Base-by-base conservation (phyloP, 1,140 invertebrate species). In the Eurosta solidaginis region DNA sequence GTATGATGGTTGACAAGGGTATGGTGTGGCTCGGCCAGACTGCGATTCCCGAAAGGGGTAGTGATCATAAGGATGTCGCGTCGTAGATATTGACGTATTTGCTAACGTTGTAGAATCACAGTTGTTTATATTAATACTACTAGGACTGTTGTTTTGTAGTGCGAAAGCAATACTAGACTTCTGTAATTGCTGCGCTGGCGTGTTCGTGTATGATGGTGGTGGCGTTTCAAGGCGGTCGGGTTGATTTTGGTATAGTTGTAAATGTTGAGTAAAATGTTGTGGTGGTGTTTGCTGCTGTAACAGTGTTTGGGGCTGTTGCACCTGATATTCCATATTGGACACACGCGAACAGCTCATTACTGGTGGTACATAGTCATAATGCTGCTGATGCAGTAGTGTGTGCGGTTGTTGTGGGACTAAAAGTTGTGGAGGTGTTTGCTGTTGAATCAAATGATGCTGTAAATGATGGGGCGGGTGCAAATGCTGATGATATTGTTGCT, bases 1-100 rank as follows among this genome's bases (percentile, higher is more conserved):
- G n/a, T n/a, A n/a, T n/a, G n/a, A n/a, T 47, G 76, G 63, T 79
- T 79, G 83, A 49, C 81, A 82, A 27, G 91, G 92, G 81, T 91
- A 92, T 14, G 91, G 92, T 78, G 91, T 93, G 81, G 90, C 91
- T 82, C 91, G 89, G 49, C 90, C 92, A 47, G 88, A 91, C 36
- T 87, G 85, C 44, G 82, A 77, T n/a, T n/a, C n/a, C n/a, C n/a
- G n/a, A n/a, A n/a, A n/a, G n/a, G n/a, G n/a, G n/a, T n/a, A n/a
- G n/a, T 90, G 88, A 79, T 90, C 89, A 81, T 90, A 90, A 27
- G 83, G 91, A 89, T 83, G 90, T 86, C 82, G 29, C 7, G 77
- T 45, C 49, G 77, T 54, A 10, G 50, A 44, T n/a, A n/a, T n/a
- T n/a, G n/a, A n/a, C n/a, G n/a, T n/a, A 6, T 33, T n/a, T 22